Evolutionary conservation across 1,140 invertebrate genomes (phyloP).

Genomic region (Monochamus saltuarius): DNA sequence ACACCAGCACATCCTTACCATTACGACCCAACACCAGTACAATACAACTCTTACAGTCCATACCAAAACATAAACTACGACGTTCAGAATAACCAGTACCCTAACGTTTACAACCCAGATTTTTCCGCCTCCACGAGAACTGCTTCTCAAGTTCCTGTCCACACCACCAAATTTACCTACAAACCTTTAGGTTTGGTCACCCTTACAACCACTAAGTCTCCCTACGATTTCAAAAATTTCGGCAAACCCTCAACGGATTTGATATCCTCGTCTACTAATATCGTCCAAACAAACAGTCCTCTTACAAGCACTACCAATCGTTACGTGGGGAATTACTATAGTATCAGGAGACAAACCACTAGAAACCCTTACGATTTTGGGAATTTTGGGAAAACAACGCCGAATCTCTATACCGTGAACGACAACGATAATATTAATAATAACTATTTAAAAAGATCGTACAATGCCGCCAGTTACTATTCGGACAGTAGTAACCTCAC

Average conservation of each 20-base stretch:
- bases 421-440: slow-evolving; percentile 49
- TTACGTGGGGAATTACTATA: slow-evolving; percentile 45
- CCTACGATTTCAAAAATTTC: slow-evolving; percentile 59
- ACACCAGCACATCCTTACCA: slow-evolving; percentile 35
- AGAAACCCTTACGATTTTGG: slow-evolving; percentile 54
- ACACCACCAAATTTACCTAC: slow-evolving; percentile 38
- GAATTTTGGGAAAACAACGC: slow-evolving; percentile 45
- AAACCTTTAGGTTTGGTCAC: slow-evolving; percentile 29
- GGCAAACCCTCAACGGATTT: slow-evolving; percentile 22
- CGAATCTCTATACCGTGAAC: slow-evolving; percentile 29
- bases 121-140: slow-evolving; percentile 22
- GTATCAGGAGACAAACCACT: slow-evolving; percentile 43
- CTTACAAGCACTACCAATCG: slow-evolving; percentile 25
- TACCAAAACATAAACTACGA: slow-evolving; percentile 22
- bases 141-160: slow-evolving; percentile 42
- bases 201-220: slow-evolving; percentile 48
- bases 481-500: slow-evolving; percentile 34
- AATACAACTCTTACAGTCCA: slow-evolving; percentile 19
- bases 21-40: slow-evolving; percentile 28
- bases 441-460: slow-evolving; percentile 53
- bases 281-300: background rate
- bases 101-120: slow-evolving; percentile 22
- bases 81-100: slow-evolving; percentile 18
- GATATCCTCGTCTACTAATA: slow-evolving; percentile 11
- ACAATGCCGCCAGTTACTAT: slow-evolving; percentile 49